These are phyloP conservation scores for Eutolmus rufibarbis DNA, from an alignment of 2,888 invertebrate species.

Conservation along the genomic window DNA sequence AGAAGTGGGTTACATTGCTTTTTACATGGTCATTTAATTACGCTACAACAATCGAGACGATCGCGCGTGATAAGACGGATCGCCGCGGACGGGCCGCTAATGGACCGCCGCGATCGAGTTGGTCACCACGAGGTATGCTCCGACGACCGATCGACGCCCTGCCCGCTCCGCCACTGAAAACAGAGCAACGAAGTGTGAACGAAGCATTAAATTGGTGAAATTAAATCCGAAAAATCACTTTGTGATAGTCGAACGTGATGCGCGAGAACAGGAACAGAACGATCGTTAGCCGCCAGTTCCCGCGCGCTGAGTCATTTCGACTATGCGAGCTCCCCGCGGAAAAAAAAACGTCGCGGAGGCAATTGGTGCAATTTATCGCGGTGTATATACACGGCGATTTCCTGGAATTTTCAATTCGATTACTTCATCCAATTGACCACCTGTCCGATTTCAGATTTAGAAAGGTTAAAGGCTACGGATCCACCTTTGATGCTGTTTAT, in stretches of 20 bases:
- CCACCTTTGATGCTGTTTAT: neutral
- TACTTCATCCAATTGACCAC: neutral
- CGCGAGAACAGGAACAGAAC: neutral
- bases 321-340: neutral
- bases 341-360: neutral
- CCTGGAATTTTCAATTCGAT: neutral
- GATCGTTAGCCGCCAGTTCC: neutral
- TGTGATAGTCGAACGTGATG: conserved; percentile 9
- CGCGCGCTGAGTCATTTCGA: neutral
- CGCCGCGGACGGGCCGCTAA: neutral
- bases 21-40: conserved; percentile 48
- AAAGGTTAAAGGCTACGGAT: neutral
- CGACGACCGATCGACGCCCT: neutral
- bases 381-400: neutral
- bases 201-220: conserved; percentile 28
- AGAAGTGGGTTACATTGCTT: conserved; percentile 48
- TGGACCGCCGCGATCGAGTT: neutral
- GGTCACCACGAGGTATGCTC: neutral
- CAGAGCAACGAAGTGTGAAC: conserved; percentile 19
- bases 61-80: conserved; percentile 30
- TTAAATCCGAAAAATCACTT: conserved; percentile 32
- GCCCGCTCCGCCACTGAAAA: neutral
- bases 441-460: neutral
- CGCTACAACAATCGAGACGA: conserved; percentile 42
- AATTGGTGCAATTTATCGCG: neutral